These are phyloP conservation scores for Dicycla oo DNA, from an alignment of 2,888 invertebrate species.

Conservation along the genomic window DNA sequence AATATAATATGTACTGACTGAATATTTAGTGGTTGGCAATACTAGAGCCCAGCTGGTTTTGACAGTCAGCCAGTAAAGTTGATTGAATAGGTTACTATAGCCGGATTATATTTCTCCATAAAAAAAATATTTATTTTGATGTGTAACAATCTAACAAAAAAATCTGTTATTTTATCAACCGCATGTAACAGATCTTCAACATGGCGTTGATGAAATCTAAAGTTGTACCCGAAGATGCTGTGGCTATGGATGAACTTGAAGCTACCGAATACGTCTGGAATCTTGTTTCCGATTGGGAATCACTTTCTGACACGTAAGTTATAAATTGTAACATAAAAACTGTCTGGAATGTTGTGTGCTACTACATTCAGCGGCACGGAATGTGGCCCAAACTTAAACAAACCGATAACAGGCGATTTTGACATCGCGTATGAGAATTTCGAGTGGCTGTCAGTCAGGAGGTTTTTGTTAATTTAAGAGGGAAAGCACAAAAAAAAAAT, in stretches of 20 bases:
- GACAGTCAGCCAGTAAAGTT: slow-evolving; percentile 8
- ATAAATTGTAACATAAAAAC: slow-evolving; percentile 40
- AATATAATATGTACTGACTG: too few relatives aligned
- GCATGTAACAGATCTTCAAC: slow-evolving; percentile 2
- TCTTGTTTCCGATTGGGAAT: slow-evolving; percentile 91
- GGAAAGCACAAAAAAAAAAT: too few relatives aligned
- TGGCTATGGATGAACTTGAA: slow-evolving; percentile 89
- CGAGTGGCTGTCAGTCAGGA: too few relatives aligned
- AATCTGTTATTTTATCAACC: neutral
- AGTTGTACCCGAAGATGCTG: slow-evolving; percentile 91
- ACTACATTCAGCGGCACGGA: too few relatives aligned
- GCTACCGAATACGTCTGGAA: slow-evolving; percentile 91
- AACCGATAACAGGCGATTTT: too few relatives aligned
- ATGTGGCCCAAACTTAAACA: too few relatives aligned
- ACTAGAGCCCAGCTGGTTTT: slow-evolving; percentile 29
- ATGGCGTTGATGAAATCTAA: slow-evolving; percentile 91
- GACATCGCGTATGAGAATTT: too few relatives aligned
- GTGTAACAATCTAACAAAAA: neutral
- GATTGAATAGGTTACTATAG: slow-evolving; percentile 37
- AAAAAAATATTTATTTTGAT: slow-evolving; percentile 4
- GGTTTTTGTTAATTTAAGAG: too few relatives aligned
- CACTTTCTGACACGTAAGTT: slow-evolving; percentile 91
- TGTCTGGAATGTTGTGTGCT: neutral
- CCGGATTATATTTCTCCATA: too few relatives aligned
- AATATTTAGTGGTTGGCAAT: too few relatives aligned